phyloP scores from a whole-genome alignment of 1,140 invertebrate species.

The Gerris buenoi region DNA sequence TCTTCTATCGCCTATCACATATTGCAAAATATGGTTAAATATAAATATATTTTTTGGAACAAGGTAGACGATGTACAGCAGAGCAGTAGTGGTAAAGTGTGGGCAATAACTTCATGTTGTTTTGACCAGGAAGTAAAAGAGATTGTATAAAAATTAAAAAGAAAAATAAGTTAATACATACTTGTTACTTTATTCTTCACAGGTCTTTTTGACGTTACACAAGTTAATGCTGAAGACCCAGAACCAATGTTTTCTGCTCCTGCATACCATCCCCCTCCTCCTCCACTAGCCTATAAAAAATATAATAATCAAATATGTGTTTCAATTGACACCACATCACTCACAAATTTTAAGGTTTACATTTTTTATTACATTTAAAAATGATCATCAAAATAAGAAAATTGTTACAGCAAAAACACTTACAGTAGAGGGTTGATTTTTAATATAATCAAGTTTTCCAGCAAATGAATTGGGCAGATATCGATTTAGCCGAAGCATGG shows the following conservation, averaged over 20 bases:
- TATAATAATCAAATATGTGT: not conserved
- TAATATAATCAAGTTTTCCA: not conserved
- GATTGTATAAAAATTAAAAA: too few relatives aligned
- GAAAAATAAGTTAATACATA: too few relatives aligned
- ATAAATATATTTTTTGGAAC: too few relatives aligned
- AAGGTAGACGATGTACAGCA: too few relatives aligned
- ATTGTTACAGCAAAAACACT: not conserved
- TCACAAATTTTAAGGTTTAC: too few relatives aligned
- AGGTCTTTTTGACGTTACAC: not conserved
- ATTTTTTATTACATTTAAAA: too few relatives aligned
- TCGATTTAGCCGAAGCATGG: not conserved
- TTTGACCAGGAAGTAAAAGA: too few relatives aligned
- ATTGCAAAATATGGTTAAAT: too few relatives aligned
- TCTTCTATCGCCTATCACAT: too few relatives aligned
- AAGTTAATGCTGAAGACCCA: not conserved
- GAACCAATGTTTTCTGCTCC: not conserved
- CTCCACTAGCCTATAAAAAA: not conserved
- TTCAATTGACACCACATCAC: too few relatives aligned
- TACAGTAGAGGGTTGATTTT: not conserved
- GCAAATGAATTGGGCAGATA: constrained; percentile 2
- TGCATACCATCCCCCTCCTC: not conserved
- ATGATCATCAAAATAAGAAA: not conserved
- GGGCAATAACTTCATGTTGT: too few relatives aligned
- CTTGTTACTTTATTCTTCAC: not conserved
- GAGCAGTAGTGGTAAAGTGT: too few relatives aligned